phyloP scores from a whole-genome alignment of 2,888 invertebrate species.

The Agrotis ipsilon region DNA sequence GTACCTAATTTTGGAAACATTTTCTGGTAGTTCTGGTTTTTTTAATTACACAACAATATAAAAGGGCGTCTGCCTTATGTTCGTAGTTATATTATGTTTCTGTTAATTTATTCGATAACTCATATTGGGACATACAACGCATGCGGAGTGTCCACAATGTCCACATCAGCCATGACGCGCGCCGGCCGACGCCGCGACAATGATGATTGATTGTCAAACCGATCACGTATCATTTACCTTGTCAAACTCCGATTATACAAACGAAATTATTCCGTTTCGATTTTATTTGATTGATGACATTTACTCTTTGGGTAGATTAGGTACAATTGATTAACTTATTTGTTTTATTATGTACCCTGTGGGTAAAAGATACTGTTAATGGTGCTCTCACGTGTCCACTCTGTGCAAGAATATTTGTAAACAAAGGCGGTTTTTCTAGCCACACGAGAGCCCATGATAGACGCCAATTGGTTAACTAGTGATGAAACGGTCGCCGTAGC shows the following conservation, averaged over 20 bases:
- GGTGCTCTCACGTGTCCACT: too few species aligned
- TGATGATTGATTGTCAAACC: constrained; percentile 42
- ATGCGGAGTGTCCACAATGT: constrained; percentile 32
- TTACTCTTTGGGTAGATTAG: constrained; percentile 9
- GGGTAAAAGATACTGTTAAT: too few species aligned
- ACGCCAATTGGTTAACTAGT: too few species aligned
- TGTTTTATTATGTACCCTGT: too few species aligned
- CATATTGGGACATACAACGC: constrained; percentile 39
- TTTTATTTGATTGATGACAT: constrained; percentile 46
- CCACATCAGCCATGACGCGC: constrained; percentile 22
- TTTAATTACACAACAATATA: not conserved
- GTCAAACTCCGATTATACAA: constrained; percentile 43
- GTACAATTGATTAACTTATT: not conserved
- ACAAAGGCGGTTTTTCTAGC: too few species aligned
- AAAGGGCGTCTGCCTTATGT: constrained; percentile 22
- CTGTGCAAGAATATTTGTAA: too few species aligned
- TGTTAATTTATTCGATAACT: constrained; percentile 28
- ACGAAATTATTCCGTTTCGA: constrained; percentile 30
- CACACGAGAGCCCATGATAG: too few species aligned
- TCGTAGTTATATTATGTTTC: constrained; percentile 7
- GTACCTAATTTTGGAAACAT: not conserved
- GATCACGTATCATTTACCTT: constrained; percentile 61
- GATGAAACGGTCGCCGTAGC: too few species aligned
- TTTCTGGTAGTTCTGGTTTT: not conserved
- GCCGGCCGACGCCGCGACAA: not conserved